A percentile compares a stretch with the other conserved stretches of the same genome.
Conservation (phyloP, 2,888 invertebrate species). For the Chrysotoxum bicinctum region DNA sequence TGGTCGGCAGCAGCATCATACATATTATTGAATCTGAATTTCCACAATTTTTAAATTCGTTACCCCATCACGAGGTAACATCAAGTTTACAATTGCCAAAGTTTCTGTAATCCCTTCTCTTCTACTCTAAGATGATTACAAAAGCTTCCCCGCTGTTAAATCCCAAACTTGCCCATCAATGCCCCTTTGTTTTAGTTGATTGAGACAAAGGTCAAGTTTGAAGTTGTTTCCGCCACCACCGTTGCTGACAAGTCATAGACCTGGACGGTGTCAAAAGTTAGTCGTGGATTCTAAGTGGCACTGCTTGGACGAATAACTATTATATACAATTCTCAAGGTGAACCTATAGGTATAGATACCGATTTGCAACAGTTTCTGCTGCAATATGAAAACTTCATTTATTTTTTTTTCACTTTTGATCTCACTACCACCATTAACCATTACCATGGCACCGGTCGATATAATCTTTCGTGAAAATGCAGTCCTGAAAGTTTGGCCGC, state of each 20-base stretch:
- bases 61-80: background rate
- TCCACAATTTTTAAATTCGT: background rate
- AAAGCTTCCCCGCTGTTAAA: slow-evolving; percentile 52
- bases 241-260: background rate
- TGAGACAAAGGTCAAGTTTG: slow-evolving; percentile 38
- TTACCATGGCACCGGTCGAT: background rate
- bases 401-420: slow-evolving; percentile 41
- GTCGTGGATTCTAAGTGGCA: slow-evolving; percentile 16
- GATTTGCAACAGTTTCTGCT: background rate
- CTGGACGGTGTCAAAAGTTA: slow-evolving; percentile 10
- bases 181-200: slow-evolving; percentile 53
- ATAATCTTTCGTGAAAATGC: slow-evolving; percentile 9
- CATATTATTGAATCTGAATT: too few relatives aligned
- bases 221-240: background rate
- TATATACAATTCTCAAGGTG: background rate
- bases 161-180: slow-evolving; percentile 34
- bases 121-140: slow-evolving; percentile 1
- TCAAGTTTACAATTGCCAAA: background rate
- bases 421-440: slow-evolving; percentile 13
- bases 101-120: background rate
- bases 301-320: background rate
- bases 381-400: slow-evolving; percentile 5
- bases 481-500: background rate
- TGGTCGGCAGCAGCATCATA: too few relatives aligned
- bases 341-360: background rate